These are phyloP conservation scores for Machaerirhynchus nigripectus DNA, from an alignment of 2,113 vertebrate genomes.

Conservation along the genomic window DNA sequence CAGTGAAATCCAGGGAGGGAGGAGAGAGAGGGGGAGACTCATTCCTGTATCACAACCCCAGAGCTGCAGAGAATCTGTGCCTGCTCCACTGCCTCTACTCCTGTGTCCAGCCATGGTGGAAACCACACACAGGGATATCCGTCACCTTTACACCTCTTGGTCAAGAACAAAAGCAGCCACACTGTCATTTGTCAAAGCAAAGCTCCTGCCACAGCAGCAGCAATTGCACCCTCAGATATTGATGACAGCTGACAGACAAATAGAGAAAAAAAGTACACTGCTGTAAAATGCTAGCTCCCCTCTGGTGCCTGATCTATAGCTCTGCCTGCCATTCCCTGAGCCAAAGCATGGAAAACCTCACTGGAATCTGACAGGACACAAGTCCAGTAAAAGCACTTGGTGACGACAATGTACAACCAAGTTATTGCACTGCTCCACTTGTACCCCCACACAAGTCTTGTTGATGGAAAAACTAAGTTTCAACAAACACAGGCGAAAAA, in stretches of 20 bases:
- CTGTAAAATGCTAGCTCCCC: background rate
- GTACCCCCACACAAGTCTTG: background rate
- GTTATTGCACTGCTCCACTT: background rate
- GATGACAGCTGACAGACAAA: background rate
- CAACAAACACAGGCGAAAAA: background rate
- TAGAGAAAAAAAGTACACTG: background rate
- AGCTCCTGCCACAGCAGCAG: background rate
- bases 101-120: background rate
- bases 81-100: background rate
- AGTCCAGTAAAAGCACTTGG: background rate
- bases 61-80: accelerated
- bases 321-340: background rate
- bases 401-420: background rate
- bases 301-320: background rate
- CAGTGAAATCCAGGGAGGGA: background rate
- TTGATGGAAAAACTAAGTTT: background rate
- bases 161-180: background rate
- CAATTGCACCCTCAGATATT: background rate
- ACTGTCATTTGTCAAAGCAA: background rate
- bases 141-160: background rate
- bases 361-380: background rate
- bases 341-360: background rate
- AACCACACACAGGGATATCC: background rate
- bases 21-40: background rate
- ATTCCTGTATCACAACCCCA: background rate